Percentiles rank a stretch among this genome's conserved stretches.
Conservation (phyloP, 2,113 vertebrate species). For the Calidris pugnax region DNA sequence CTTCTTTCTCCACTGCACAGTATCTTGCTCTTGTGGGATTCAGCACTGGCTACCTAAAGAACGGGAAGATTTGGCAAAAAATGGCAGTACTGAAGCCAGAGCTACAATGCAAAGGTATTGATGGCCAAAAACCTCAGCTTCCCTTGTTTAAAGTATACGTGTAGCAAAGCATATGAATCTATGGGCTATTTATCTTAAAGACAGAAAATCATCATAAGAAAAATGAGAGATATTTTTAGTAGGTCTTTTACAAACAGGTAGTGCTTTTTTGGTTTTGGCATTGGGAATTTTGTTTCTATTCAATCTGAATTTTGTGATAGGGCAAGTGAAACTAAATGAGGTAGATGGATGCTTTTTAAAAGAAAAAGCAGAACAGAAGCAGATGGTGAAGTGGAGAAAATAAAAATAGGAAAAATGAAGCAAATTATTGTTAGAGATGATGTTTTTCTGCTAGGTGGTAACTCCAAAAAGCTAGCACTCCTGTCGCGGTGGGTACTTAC, state of each 20-base stretch:
- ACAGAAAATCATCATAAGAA: background rate
- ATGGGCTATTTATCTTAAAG: background rate
- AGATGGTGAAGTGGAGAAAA: slow-evolving; percentile 21
- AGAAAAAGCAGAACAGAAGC: background rate
- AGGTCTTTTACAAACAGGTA: background rate
- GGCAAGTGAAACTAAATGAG: background rate
- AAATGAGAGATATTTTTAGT: background rate
- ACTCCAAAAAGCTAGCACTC: background rate
- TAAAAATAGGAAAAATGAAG: background rate
- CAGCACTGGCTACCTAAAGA: background rate
- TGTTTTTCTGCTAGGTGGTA: background rate
- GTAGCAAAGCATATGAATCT: background rate
- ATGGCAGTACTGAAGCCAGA: background rate
- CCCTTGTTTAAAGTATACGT: background rate
- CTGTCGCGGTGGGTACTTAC: background rate
- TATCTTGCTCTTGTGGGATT: background rate
- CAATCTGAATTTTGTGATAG: background rate
- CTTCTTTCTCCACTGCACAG: accelerated
- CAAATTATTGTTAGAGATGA: background rate
- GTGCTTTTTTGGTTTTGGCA: background rate
- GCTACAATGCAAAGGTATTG: background rate
- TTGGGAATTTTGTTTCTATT: background rate
- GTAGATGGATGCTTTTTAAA: background rate
- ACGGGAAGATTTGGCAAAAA: background rate
- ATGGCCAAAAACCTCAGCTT: accelerated